A percentile compares a stretch with the other conserved stretches of the same genome.
Conservation (phyloP, 2,113 vertebrate species). For the Apodemus speciosus region DNA sequence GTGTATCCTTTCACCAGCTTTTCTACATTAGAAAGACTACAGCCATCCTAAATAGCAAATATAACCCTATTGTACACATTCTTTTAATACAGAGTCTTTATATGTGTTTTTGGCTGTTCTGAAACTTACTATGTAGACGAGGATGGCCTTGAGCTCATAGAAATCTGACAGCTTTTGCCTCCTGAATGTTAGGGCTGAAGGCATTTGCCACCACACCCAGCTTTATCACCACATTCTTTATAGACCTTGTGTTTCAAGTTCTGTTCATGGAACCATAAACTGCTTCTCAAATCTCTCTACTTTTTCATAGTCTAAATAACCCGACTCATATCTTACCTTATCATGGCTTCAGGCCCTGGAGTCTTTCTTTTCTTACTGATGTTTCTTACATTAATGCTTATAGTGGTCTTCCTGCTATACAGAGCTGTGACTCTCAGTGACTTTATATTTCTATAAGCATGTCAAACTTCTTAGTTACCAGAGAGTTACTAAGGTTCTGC, state of each 20-base stretch:
- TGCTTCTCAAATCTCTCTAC: not conserved
- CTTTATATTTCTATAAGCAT: not conserved
- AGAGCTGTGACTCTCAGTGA: not conserved
- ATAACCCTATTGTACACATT: not conserved
- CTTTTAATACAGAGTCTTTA: not conserved
- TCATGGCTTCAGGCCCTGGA: not conserved
- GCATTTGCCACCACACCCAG: not conserved
- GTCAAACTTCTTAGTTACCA: not conserved
- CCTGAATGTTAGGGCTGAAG: too few relatives aligned
- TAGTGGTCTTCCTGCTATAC: not conserved
- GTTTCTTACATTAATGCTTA: not conserved
- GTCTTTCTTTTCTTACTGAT: not conserved
- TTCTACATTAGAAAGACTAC: not conserved
- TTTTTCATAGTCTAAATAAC: not conserved
- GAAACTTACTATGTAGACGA: too few relatives aligned
- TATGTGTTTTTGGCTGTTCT: not conserved
- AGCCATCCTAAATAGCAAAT: not conserved
- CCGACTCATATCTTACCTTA: not conserved
- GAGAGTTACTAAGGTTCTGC: not conserved
- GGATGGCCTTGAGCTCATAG: too few relatives aligned
- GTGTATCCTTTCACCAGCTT: not conserved
- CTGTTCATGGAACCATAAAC: not conserved
- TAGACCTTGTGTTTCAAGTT: not conserved
- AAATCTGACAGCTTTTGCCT: too few relatives aligned
- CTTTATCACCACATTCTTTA: not conserved